These are phyloP conservation scores for Phymatocera aterrima DNA, from an alignment of 2,888 invertebrate species.

Conservation along the genomic window DNA sequence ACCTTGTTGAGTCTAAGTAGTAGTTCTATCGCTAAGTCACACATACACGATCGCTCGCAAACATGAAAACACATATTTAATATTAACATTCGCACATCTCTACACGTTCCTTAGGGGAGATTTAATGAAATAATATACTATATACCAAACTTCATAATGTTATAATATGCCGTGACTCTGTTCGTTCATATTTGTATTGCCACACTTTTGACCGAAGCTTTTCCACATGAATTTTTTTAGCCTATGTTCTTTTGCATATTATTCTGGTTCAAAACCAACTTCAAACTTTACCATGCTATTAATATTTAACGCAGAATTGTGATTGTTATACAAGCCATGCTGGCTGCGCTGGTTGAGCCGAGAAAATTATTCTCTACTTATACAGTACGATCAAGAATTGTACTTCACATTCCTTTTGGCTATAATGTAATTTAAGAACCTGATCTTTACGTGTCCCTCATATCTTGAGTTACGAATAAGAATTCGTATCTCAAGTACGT, in stretches of 20 bases:
- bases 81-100: slow-evolving; percentile 42
- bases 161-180: slow-evolving; percentile 26
- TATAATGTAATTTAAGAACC: slow-evolving; percentile 68
- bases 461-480: slow-evolving; percentile 26
- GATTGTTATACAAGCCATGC: background rate
- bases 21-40: slow-evolving; percentile 67
- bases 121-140: slow-evolving; percentile 31
- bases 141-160: slow-evolving; percentile 27
- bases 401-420: slow-evolving; percentile 75
- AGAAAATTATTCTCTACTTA: slow-evolving; percentile 64
- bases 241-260: background rate
- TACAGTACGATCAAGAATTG: slow-evolving; percentile 73
- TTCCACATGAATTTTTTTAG: background rate
- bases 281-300: background rate
- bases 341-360: slow-evolving; percentile 41
- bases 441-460: slow-evolving; percentile 21
- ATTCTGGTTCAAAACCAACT: slow-evolving; percentile 2
- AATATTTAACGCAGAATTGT: slow-evolving; percentile 19
- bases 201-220: slow-evolving; percentile 20
- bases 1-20: slow-evolving; percentile 73
- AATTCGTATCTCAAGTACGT: slow-evolving; percentile 7
- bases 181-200: slow-evolving; percentile 20
- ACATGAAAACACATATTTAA: slow-evolving; percentile 20
- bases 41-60: slow-evolving; percentile 24
- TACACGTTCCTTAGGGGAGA: slow-evolving; percentile 21